phyloP scores from a whole-genome alignment of 2,797 vertebrate genomes.

The Argya squamiceps region DNA sequence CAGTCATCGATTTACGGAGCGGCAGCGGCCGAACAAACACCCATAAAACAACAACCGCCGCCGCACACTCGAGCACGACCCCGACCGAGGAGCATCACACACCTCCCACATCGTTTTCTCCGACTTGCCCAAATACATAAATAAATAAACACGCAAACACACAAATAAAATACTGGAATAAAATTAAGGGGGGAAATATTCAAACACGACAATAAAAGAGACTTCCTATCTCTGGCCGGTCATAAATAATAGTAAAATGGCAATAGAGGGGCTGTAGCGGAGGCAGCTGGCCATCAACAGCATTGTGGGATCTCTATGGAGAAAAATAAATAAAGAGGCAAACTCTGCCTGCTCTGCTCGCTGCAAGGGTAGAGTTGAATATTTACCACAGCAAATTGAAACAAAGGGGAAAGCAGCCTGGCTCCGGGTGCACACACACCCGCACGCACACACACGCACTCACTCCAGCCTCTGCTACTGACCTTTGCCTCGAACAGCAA shows the following conservation, averaged over 20 bases:
- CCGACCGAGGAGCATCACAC: neutral
- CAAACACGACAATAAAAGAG: neutral
- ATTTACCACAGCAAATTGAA: conserved; percentile 74
- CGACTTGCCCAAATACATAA: neutral
- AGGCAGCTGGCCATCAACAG: conserved; percentile 48
- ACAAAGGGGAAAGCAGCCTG: conserved; percentile 75
- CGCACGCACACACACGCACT: conserved; percentile 62
- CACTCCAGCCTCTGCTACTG: conserved; percentile 80
- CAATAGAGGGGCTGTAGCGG: conserved; percentile 16
- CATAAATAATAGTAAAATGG: conserved; percentile 53
- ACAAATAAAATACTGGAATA: neutral
- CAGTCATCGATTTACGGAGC: conserved; percentile 65
- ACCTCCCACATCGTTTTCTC: neutral
- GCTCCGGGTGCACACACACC: conserved; percentile 64
- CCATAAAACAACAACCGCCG: conserved; percentile 20
- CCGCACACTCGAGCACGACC: neutral
- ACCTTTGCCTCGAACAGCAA: conserved; percentile 89
- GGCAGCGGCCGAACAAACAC: conserved; percentile 48
- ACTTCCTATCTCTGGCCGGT: conserved; percentile 13
- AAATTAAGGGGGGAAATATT: neutral
- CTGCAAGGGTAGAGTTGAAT: conserved; percentile 49
- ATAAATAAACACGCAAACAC: conserved; percentile 3
- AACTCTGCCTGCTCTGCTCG: conserved; percentile 52
- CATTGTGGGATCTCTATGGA: conserved; percentile 39
- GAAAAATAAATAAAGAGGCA: conserved; percentile 56